Percentiles rank a stretch among this genome's conserved stretches.
Conservation (phyloP, 1,140 invertebrate species). For the Papilio xuthus region DNA sequence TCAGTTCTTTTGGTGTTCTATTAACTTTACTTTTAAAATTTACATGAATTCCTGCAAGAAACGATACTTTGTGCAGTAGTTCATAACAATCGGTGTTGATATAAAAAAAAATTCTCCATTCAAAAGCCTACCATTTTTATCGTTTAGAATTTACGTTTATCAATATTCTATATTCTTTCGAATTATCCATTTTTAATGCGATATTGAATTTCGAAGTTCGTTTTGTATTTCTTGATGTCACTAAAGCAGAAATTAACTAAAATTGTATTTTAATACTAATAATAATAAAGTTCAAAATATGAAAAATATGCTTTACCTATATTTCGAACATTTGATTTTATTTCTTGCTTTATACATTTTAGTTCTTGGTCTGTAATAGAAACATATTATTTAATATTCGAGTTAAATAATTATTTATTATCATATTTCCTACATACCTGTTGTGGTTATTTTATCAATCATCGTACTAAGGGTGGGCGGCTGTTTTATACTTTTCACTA, state of each 20-base stretch:
- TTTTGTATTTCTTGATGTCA: constrained; percentile 27
- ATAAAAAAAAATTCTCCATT: neutral
- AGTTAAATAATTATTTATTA: neutral
- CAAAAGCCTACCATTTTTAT: constrained; percentile 18
- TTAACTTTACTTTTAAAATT: constrained; percentile 1
- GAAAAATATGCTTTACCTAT: constrained; percentile 6
- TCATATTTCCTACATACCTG: neutral
- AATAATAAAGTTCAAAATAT: neutral
- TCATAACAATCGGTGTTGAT: neutral
- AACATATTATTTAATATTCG: neutral
- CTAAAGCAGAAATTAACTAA: constrained; percentile 27
- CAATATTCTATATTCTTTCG: constrained; percentile 16
- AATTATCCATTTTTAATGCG: constrained; percentile 28
- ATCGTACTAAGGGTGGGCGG: neutral
- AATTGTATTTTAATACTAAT: neutral
- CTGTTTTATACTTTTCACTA: neutral
- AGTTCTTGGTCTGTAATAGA: constrained; percentile 17
- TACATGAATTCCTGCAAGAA: constrained; percentile 14
- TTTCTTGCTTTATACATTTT: constrained; percentile 15
- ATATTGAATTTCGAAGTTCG: constrained; percentile 22
- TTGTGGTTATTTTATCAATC: constrained; percentile 23
- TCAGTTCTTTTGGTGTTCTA: neutral
- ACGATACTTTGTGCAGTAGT: neutral
- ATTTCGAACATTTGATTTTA: constrained; percentile 12
- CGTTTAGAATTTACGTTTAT: constrained; percentile 16